These are phyloP conservation scores for Meleagris gallopavo DNA, from an alignment of 2,113 vertebrate species.

Conservation along the genomic window DNA sequence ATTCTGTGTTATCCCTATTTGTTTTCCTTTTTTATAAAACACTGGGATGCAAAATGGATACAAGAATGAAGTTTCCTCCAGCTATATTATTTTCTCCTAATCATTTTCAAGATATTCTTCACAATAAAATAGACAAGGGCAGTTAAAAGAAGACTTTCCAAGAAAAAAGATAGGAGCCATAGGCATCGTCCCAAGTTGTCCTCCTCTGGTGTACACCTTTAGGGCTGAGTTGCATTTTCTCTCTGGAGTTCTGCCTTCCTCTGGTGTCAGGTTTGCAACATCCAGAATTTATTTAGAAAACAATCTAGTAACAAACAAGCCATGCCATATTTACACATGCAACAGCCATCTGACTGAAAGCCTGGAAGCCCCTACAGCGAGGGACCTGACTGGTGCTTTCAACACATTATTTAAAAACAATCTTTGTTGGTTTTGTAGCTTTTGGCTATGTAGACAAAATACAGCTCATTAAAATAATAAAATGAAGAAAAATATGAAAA, in stretches of 20 bases:
- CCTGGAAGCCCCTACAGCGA: neutral
- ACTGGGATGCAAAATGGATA: rapidly evolving
- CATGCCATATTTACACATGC: neutral
- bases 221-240: neutral
- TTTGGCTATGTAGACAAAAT: neutral
- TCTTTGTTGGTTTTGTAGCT: conserved; percentile 6
- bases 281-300: neutral
- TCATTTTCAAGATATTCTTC: neutral
- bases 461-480: neutral
- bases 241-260: neutral
- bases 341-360: neutral
- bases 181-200: neutral
- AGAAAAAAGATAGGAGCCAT: neutral
- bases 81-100: neutral
- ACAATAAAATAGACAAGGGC: neutral
- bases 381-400: neutral
- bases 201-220: neutral
- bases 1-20: neutral
- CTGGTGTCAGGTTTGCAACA: neutral
- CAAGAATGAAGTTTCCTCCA: neutral
- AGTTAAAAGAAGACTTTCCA: neutral
- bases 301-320: neutral
- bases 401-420: neutral
- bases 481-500: neutral
- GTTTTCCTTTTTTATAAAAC: neutral